phyloP scores from a whole-genome alignment of 2,888 invertebrate genomes.

The Torymus auratus region DNA sequence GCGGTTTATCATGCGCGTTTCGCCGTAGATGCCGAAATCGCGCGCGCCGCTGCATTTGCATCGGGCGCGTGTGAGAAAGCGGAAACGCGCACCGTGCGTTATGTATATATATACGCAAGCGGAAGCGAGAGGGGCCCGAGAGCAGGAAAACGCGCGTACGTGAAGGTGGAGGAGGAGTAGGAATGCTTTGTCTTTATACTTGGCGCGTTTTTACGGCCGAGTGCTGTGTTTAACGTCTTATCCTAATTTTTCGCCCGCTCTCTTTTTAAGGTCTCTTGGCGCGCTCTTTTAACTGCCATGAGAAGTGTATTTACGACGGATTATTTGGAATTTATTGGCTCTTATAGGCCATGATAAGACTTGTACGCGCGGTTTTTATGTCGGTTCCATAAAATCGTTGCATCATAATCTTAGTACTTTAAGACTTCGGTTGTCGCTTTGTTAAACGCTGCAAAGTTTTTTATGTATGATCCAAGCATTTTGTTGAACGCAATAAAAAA shows the following conservation, averaged over 20 bases:
- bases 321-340: not conserved
- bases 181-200: constrained; percentile 39
- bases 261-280: not conserved
- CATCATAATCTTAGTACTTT: too few species aligned
- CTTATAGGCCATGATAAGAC: not conserved
- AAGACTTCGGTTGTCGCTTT: too few species aligned
- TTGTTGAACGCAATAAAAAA: too few species aligned
- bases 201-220: constrained; percentile 13
- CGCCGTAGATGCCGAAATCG: constrained; percentile 1
- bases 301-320: not conserved
- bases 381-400: too few species aligned
- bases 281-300: not conserved
- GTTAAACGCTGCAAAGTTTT: too few species aligned
- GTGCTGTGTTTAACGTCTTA: not conserved
- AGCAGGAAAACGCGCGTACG: not conserved
- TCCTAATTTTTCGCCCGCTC: constrained; percentile 25
- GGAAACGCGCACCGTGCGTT: constrained; percentile 17
- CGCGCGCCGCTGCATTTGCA: not conserved
- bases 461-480: too few species aligned
- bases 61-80: constrained; percentile 41
- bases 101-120: not conserved
- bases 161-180: not conserved
- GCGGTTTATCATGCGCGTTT: not conserved
- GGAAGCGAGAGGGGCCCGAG: constrained; percentile 11
- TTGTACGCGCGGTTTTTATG: too few species aligned